phyloP scores from a whole-genome alignment of 2,888 invertebrate genomes.

The Ophioninae sp. region DNA sequence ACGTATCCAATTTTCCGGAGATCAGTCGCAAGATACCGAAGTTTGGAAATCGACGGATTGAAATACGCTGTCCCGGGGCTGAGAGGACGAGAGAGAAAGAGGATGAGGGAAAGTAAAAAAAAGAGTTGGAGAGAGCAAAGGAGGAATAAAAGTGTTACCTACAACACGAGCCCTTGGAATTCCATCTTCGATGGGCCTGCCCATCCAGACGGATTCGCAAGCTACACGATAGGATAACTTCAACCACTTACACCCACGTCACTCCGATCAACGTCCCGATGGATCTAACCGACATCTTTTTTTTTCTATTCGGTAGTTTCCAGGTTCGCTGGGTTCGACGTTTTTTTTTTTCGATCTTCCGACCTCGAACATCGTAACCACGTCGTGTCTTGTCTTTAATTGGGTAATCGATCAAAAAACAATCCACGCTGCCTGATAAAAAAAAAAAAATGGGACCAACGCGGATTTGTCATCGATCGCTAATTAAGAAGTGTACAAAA shows the following conservation, averaged over 20 bases:
- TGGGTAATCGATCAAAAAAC: too few species aligned
- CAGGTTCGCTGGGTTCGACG: too few species aligned
- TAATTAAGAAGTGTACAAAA: too few species aligned
- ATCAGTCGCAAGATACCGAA: slow-evolving; percentile 76
- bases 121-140: not conserved
- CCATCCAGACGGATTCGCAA: not conserved
- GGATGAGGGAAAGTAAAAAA: not conserved
- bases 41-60: slow-evolving; percentile 75
- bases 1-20: slow-evolving; percentile 80
- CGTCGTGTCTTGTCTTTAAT: too few species aligned
- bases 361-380: too few species aligned
- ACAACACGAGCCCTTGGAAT: slow-evolving; percentile 47
- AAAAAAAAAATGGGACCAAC: too few species aligned
- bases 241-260: not conserved
- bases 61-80: slow-evolving; percentile 58
- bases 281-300: not conserved
- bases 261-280: slow-evolving; percentile 13
- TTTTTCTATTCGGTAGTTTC: not conserved
- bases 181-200: slow-evolving; percentile 42
- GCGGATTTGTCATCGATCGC: too few species aligned
- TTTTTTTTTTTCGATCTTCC: too few species aligned
- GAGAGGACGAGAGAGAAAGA: not conserved
- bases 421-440: too few species aligned
- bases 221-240: slow-evolving; percentile 27
- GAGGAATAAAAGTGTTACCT: slow-evolving; percentile 8